Conservation (phyloP, 2,888 invertebrate species). For the Caenorhabditis imperialis region DNA sequence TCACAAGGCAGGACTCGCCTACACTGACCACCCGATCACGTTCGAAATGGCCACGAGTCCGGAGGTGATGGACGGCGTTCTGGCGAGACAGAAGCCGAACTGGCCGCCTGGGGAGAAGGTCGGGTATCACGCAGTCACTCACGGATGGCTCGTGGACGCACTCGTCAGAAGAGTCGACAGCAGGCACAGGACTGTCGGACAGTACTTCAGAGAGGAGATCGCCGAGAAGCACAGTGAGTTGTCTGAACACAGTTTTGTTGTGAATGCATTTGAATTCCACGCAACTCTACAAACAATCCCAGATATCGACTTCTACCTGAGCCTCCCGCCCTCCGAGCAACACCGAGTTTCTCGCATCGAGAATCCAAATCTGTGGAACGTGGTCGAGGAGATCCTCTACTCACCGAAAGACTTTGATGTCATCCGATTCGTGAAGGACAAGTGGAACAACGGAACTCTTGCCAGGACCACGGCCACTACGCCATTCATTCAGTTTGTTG, state of each 20-base stretch:
- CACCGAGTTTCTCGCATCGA: constrained; percentile 66
- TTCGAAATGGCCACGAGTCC: constrained; percentile 76
- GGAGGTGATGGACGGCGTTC: constrained; percentile 74
- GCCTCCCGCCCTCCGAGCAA: constrained; percentile 59
- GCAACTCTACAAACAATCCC: constrained; percentile 9
- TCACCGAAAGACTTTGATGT: constrained; percentile 52
- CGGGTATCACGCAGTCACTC: constrained; percentile 80
- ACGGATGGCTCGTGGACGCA: constrained; percentile 78
- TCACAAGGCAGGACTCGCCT: constrained; percentile 78
- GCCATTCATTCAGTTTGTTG: constrained; percentile 54
- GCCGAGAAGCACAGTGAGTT: constrained; percentile 58
- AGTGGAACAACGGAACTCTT: constrained; percentile 38
- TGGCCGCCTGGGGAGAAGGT: constrained; percentile 73
- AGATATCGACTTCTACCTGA: constrained; percentile 69
- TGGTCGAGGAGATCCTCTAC: constrained; percentile 46
- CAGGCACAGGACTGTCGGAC: constrained; percentile 75
- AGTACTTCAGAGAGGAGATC: constrained; percentile 76
- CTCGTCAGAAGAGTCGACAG: constrained; percentile 56
- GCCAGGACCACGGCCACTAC: constrained; percentile 33
- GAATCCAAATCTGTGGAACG: constrained; percentile 56
- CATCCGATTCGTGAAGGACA: constrained; percentile 31
- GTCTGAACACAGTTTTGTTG: background rate
- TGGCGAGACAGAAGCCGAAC: constrained; percentile 75
- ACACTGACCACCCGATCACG: constrained; percentile 76
- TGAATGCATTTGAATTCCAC: background rate